phyloP scores from a whole-genome alignment of 1,140 invertebrate species.

The Solenopsis invicta region DNA sequence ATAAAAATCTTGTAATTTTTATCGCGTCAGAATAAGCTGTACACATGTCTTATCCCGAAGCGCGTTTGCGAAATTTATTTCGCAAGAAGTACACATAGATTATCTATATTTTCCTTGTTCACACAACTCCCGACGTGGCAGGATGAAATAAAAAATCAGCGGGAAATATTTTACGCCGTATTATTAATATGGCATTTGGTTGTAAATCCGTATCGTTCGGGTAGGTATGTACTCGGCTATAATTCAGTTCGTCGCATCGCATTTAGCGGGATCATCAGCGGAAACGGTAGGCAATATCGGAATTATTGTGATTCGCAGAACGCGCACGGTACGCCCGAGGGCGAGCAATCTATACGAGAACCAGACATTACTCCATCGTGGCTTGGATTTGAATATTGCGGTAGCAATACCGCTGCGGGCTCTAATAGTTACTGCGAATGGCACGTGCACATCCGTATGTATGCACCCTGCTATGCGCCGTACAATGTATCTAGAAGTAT shows the following conservation, averaged over 20 bases:
- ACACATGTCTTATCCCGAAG: not conserved
- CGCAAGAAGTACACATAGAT: not conserved
- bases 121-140: not conserved
- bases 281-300: slow-evolving; percentile 85
- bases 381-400: slow-evolving; percentile 86
- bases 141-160: not conserved
- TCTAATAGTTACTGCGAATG: slow-evolving; percentile 85
- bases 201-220: slow-evolving; percentile 29
- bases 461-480: slow-evolving; percentile 10
- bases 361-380: slow-evolving; percentile 84
- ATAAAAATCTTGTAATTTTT: slow-evolving; percentile 43
- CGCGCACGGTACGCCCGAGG: slow-evolving; percentile 80
- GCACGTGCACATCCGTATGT: slow-evolving; percentile 77
- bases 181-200: not conserved
- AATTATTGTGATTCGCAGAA: slow-evolving; percentile 86
- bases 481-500: slow-evolving; percentile 65
- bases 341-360: slow-evolving; percentile 85
- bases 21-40: slow-evolving; percentile 1
- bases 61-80: not conserved
- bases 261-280: slow-evolving; percentile 85
- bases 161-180: not conserved
- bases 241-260: slow-evolving; percentile 75
- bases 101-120: too few relatives aligned
- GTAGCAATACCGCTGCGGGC: slow-evolving; percentile 83
- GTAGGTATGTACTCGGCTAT: slow-evolving; percentile 9